phyloP scores from a whole-genome alignment of 1,140 invertebrate species.

The Macrocentrus cingulum region DNA sequence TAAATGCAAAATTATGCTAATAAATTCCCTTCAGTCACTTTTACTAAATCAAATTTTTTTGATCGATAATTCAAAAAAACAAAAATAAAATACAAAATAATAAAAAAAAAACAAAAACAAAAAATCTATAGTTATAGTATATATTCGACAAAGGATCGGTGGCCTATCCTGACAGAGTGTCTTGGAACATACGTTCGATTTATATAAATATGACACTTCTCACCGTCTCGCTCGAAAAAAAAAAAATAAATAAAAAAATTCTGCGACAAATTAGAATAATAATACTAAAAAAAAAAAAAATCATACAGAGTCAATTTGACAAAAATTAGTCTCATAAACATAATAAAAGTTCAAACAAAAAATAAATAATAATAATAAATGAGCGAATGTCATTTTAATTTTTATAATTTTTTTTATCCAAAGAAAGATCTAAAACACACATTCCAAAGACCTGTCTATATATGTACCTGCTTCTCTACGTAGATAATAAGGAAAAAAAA shows the following conservation, averaged over 20 bases:
- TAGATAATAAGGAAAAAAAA: conserved; percentile 5
- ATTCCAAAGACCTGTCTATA: conserved; percentile 21
- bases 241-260: conserved; percentile 3
- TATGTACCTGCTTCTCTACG: conserved; percentile 27
- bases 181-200: conserved; percentile 21
- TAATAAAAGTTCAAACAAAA: no score
- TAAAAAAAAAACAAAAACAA: neutral
- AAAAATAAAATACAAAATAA: neutral
- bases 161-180: conserved; percentile 26
- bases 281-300: conserved; percentile 2
- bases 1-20: no score
- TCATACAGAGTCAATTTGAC: no score
- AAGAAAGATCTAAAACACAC: no score
- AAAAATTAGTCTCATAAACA: no score
- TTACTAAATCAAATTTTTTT: neutral
- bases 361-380: no score
- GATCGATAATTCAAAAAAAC: neutral
- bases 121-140: neutral
- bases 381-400: no score
- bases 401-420: no score
- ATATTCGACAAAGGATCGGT: neutral
- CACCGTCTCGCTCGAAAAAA: conserved; percentile 8
- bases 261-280: neutral
- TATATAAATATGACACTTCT: conserved; percentile 6
- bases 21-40: no score